Percentiles rank a stretch among this genome's conserved stretches.
Conservation (phyloP, 1,140 invertebrate genomes). For the Sitodiplosis mosellana region DNA sequence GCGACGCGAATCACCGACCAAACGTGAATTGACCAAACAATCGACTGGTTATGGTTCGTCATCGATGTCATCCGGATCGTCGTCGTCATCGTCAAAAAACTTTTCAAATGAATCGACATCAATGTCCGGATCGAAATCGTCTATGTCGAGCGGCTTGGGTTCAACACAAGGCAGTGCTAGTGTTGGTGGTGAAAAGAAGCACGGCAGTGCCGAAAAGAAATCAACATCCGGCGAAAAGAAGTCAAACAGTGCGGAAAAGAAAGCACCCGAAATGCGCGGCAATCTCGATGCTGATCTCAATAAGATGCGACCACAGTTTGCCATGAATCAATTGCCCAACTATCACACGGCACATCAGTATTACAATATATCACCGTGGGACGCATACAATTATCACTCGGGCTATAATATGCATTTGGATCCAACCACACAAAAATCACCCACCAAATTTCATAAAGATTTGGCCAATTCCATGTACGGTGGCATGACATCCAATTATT, state of each 20-base stretch:
- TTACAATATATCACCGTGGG: slow-evolving; percentile 19
- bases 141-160: too few species aligned
- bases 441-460: slow-evolving; percentile 24
- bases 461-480: slow-evolving; percentile 22
- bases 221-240: background rate
- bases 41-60: background rate
- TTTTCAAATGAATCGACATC: too few species aligned
- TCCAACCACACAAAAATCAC: slow-evolving; percentile 15
- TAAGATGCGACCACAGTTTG: slow-evolving; percentile 32
- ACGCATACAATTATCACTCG: slow-evolving; percentile 36
- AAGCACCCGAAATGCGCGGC: background rate
- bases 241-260: slow-evolving; percentile 1
- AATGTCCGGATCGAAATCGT: too few species aligned
- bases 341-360: slow-evolving; percentile 38
- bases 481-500: slow-evolving; percentile 19
- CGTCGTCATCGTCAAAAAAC: background rate
- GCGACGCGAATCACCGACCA: background rate
- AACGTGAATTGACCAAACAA: background rate
- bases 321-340: slow-evolving; percentile 37
- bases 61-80: background rate
- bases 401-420: slow-evolving; percentile 34
- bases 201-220: background rate
- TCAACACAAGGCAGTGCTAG: too few species aligned
- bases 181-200: too few species aligned
- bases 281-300: slow-evolving; percentile 18